phyloP scores from a whole-genome alignment of 53 echinoderm and acorn worm genomes.

The Mesocentrotus franciscanus region DNA sequence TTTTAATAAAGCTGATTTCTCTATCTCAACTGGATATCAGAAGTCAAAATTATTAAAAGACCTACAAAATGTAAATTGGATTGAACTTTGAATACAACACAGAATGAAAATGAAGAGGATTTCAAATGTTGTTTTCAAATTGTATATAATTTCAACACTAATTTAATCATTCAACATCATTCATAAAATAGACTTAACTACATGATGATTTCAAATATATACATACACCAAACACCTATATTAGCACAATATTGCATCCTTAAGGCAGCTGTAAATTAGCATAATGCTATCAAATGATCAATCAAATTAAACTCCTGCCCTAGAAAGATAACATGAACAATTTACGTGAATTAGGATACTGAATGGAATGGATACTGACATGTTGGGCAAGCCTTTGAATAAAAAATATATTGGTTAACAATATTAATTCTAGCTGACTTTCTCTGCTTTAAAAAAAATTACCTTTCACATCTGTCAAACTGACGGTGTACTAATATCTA shows the following conservation, averaged over 20 bases:
- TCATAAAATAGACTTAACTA: background rate
- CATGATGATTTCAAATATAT: background rate
- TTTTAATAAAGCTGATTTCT: too few species aligned
- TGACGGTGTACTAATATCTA: too few species aligned
- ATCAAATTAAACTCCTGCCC: background rate
- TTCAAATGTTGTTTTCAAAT: background rate
- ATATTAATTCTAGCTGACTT: background rate
- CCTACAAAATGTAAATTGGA: background rate
- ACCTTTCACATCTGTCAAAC: too few species aligned
- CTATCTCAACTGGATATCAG: too few species aligned
- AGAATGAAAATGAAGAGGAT: background rate
- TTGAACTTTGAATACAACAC: background rate
- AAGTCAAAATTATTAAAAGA: background rate
- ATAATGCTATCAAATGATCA: background rate
- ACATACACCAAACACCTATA: background rate
- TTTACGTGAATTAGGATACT: background rate
- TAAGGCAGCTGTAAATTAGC: background rate
- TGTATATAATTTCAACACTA: conserved; percentile 24
- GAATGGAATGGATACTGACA: background rate
- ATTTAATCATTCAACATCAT: background rate
- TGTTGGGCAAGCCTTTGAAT: background rate
- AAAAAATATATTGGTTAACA: background rate
- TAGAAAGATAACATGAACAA: background rate
- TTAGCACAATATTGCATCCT: conserved; percentile 18
- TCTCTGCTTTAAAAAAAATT: too few species aligned